Base-by-base conservation (phyloP, 2,888 invertebrate genomes). In the Mesochorus sp. region DNA sequence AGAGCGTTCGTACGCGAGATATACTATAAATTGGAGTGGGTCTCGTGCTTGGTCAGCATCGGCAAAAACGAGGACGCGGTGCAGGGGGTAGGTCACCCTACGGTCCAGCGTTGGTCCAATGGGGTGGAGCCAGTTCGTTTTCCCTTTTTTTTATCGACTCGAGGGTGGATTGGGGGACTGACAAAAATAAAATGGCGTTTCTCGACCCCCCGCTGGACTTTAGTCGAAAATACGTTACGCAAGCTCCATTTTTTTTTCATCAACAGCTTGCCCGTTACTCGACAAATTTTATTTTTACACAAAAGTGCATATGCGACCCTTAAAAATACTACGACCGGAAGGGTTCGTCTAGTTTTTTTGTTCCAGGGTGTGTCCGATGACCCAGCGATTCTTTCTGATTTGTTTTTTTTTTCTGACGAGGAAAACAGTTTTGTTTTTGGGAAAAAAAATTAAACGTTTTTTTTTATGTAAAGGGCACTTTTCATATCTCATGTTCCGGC, bases 11-110 rank as follows among this genome's bases (percentile, higher is more conserved):
- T 77, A 67, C 74, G 81, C 80, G 79, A 80, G 82, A 80, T 80
- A 84, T 71, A 59, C 59, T 53, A 53, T 83, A 87, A 86, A 86
- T 88, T 89, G 87, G 83, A 88, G 89, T 89, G 88, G 86, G 85
- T 87, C 79, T 83, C 77, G 80, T 89, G 90, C 90, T 90, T 91
- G 91, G 90, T 91, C 90, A 91, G 91, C 90, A 89, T 44, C 67
- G 70, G 14, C 53, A 75, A 61, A 71, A 76, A 77, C 82, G 83
- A 81, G 67, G 73, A 75, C 59, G n/a, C 24, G 26, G 17, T 26
- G 19, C 80, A 79, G 71, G 80, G 86, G 89, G 87, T 86, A 86
- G 88, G 88, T 87, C 88, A 88, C 90, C 90, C 89, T 76, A 86
- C 82, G 85, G 89, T 91, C 89, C 88, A 83, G 88, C 79, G 26